These are phyloP conservation scores for Meloe dianella DNA, from an alignment of 2,888 invertebrate genomes.

Conservation along the genomic window DNA sequence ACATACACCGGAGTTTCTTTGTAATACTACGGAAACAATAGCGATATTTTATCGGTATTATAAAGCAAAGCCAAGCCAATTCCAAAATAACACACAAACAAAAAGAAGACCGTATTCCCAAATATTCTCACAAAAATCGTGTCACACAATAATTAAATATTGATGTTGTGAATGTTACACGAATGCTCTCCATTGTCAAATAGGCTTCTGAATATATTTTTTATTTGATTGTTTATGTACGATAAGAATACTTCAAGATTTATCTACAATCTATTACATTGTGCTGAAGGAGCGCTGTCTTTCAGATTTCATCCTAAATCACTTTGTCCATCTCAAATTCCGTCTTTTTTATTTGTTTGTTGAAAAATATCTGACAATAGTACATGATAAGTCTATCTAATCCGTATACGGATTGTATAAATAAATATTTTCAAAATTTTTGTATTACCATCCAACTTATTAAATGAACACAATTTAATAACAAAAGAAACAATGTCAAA, in stretches of 20 bases:
- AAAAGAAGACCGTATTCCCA: too few species aligned
- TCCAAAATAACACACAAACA: too few species aligned
- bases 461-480: background rate
- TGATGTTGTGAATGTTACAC: background rate
- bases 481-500: background rate
- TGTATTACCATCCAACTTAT: too few species aligned
- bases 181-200: background rate
- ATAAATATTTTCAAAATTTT: background rate
- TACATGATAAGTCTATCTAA: background rate
- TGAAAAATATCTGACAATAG: background rate
- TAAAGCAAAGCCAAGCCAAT: too few species aligned
- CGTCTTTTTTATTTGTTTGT: background rate
- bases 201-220: background rate
- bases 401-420: background rate
- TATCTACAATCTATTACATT: slow-evolving; percentile 8
- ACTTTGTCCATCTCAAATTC: background rate
- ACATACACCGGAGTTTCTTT: slow-evolving; percentile 35
- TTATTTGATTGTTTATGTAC: slow-evolving; percentile 1
- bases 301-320: background rate
- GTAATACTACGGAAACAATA: slow-evolving; percentile 39
- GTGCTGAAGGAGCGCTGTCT: slow-evolving; percentile 9
- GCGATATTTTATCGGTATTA: slow-evolving; percentile 18
- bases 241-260: slow-evolving; percentile 3
- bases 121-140: background rate
- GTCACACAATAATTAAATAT: background rate